A percentile compares a stretch with the other conserved stretches of the same genome.
Conservation (phyloP, 2,888 invertebrate species). For the Aproaerema taeniolella region DNA sequence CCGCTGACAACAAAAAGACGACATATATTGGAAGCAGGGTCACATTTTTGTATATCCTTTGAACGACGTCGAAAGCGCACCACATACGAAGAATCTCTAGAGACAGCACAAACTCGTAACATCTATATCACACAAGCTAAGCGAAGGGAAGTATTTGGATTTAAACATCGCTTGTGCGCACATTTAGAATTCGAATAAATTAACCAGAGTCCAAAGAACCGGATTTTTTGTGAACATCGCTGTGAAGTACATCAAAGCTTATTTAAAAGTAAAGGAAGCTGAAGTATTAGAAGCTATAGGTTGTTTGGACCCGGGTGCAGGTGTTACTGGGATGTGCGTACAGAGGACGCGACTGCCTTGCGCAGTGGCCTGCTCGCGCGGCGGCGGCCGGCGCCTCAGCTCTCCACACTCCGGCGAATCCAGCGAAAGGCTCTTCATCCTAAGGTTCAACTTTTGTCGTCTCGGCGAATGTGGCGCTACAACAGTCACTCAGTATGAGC, state of each 20-base stretch:
- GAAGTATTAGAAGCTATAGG: constrained; percentile 19
- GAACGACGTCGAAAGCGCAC: constrained; percentile 41
- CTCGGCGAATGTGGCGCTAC: constrained; percentile 97
- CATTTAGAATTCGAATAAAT: constrained; percentile 47
- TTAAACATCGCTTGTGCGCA: constrained; percentile 56
- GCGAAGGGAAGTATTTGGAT: constrained; percentile 43
- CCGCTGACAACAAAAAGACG: constrained; percentile 12
- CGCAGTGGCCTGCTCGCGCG: constrained; percentile 58
- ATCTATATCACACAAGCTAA: constrained; percentile 58
- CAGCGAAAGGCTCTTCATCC: constrained; percentile 98
- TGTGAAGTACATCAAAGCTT: constrained; percentile 2
- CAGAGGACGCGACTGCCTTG: constrained; percentile 80
- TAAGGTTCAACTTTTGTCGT: constrained; percentile 95
- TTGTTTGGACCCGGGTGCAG: constrained; percentile 55
- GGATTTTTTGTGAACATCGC: constrained; percentile 3
- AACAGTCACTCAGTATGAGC: constrained; percentile 65
- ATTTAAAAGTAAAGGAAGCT: constrained; percentile 1
- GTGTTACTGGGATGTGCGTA: constrained; percentile 64
- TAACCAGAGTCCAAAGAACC: constrained; percentile 56
- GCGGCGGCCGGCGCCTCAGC: constrained; percentile 80
- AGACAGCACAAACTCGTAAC: constrained; percentile 36
- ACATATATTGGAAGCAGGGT: constrained; percentile 15
- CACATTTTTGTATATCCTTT: constrained; percentile 23
- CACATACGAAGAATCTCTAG: constrained; percentile 34
- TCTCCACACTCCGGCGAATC: constrained; percentile 97